These are phyloP conservation scores for Intellagama lesueurii DNA, from an alignment of 2,797 vertebrate species.

Conservation along the genomic window DNA sequence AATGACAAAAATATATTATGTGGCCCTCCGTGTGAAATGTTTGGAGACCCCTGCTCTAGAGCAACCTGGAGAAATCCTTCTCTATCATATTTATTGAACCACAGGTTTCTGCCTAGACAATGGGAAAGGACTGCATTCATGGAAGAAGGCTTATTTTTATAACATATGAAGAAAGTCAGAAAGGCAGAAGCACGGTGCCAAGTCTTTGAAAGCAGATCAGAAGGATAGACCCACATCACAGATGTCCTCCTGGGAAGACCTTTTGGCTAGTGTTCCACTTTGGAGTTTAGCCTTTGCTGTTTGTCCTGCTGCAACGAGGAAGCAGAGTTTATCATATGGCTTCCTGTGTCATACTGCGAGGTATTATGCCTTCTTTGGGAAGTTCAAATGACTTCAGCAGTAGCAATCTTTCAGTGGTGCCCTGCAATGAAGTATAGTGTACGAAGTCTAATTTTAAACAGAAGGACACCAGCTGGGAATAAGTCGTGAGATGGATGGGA, in stretches of 20 bases:
- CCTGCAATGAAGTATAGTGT: slow-evolving; percentile 16
- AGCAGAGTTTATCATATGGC: not conserved
- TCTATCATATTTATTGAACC: not conserved
- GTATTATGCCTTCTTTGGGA: slow-evolving; percentile 9
- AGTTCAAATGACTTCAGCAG: slow-evolving; percentile 57
- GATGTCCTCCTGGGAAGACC: not conserved
- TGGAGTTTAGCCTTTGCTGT: not conserved
- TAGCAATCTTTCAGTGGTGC: slow-evolving; percentile 36
- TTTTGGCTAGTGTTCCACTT: fast-evolving
- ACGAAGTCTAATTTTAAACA: slow-evolving; percentile 61
- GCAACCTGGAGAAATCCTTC: not conserved
- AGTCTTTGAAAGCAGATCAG: not conserved
- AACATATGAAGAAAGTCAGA: not conserved
- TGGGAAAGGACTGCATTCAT: not conserved
- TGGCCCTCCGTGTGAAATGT: not conserved
- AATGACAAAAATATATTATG: not conserved
- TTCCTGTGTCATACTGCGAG: fast-evolving
- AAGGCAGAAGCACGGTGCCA: not conserved
- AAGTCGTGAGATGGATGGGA: not conserved
- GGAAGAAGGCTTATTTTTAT: not conserved
- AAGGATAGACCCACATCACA: not conserved
- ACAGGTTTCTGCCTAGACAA: not conserved
- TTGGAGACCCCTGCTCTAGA: not conserved
- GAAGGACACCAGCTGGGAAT: not conserved
- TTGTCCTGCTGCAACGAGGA: not conserved